A percentile compares a stretch with the other conserved stretches of the same genome.
Conservation (phyloP, 2,888 invertebrate species). For the Sympetrum striolatum region DNA sequence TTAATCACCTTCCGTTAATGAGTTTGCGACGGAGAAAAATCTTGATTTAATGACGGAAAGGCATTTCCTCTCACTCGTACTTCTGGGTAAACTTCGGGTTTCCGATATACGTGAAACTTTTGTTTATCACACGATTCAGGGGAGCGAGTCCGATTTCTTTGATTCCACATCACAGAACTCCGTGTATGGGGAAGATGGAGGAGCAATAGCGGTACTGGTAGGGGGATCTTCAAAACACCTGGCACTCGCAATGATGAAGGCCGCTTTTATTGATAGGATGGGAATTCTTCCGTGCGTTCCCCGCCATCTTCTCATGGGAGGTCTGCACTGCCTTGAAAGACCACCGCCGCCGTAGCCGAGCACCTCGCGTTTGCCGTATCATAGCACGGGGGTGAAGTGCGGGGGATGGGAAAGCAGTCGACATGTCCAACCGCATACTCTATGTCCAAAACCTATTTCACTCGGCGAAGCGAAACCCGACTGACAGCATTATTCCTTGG, state of each 20-base stretch:
- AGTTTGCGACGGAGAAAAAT: too few species aligned
- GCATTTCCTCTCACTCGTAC: too few species aligned
- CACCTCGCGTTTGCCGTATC: background rate
- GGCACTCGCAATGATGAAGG: background rate
- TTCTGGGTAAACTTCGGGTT: too few species aligned
- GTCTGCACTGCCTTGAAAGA: background rate
- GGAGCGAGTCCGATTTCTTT: background rate
- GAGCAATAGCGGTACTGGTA: background rate
- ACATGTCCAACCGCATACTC: background rate
- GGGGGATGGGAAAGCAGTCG: background rate
- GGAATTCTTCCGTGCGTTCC: background rate
- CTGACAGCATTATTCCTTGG: background rate
- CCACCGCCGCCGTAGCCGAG: background rate
- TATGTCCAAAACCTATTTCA: background rate
- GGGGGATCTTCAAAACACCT: background rate
- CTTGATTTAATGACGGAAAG: too few species aligned
- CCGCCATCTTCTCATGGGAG: background rate
- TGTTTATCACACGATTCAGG: too few species aligned
- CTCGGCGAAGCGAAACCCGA: background rate
- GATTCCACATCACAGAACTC: background rate
- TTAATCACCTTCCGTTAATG: too few species aligned
- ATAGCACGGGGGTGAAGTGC: background rate
- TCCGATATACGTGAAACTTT: too few species aligned
- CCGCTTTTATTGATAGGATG: background rate
- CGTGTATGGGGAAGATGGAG: background rate